Evolutionary conservation across 2,797 vertebrate species (phyloP).

Genomic region (Remorina albescens): DNA sequence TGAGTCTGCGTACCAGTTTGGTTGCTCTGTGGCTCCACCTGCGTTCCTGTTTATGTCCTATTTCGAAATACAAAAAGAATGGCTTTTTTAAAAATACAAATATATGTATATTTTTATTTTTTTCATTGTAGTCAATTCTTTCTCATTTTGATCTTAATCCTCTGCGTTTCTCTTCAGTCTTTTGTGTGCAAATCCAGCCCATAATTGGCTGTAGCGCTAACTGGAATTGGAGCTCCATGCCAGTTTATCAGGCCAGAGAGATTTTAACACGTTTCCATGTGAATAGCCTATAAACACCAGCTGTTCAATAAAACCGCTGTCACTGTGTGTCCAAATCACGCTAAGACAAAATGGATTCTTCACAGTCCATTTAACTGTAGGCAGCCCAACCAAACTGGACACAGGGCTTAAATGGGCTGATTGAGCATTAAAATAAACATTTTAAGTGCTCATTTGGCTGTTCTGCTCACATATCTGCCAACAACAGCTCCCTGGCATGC

Average conservation of each 20-base stretch:
- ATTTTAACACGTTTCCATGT: conserved; percentile 64
- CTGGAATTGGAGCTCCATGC: conserved; percentile 40
- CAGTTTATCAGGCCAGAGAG: conserved; percentile 56
- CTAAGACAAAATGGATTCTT: conserved; percentile 69
- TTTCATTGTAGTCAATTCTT: background rate
- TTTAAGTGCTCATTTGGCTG: conserved; percentile 65
- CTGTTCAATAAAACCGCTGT: conserved; percentile 69
- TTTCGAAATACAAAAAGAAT: background rate
- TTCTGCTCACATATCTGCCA: conserved; percentile 31
- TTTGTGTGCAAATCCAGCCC: conserved; percentile 30
- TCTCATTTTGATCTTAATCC: conserved; percentile 11
- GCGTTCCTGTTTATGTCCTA: conserved; percentile 18
- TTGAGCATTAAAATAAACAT: conserved; percentile 64
- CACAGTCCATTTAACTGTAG: conserved; percentile 62
- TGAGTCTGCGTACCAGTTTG: conserved; percentile 39
- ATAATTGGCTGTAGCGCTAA: conserved; percentile 35
- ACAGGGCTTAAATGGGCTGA: conserved; percentile 52
- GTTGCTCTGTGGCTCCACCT: conserved; percentile 34
- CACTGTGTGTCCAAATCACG: conserved; percentile 59
- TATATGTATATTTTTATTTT: background rate
- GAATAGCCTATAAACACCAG: conserved; percentile 73
- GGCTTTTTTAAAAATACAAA: no score
- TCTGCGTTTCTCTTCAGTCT: conserved; percentile 9
- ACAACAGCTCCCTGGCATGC: conserved; percentile 23
- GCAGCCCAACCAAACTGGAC: conserved; percentile 47